A percentile compares a stretch with the other conserved stretches of the same genome.
Evolutionary conservation across 2,797 vertebrate species (phyloP).

Genomic region (Spinus olivaceus): DNA sequence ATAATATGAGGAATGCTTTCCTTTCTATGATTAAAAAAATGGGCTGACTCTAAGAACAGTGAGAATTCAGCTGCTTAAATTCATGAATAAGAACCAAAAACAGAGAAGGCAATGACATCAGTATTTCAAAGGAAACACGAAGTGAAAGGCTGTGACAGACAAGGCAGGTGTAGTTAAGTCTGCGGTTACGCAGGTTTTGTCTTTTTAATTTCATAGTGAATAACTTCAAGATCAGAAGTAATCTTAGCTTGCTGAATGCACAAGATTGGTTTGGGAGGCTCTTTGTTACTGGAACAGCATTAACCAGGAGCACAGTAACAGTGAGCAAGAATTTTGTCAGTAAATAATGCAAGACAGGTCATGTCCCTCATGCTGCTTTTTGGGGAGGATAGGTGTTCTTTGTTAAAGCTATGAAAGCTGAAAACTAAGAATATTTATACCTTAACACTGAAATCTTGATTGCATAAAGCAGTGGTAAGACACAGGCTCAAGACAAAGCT

Average conservation of each 20-base stretch:
- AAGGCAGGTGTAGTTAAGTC: not conserved
- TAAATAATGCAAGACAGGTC: not conserved
- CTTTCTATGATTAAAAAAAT: not conserved
- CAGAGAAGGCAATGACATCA: not conserved
- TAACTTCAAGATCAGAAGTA: not conserved
- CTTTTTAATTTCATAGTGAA: not conserved
- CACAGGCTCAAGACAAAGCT: not conserved
- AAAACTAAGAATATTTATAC: not conserved
- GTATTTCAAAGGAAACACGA: not conserved
- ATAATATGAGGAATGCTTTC: not conserved
- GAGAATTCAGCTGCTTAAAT: not conserved
- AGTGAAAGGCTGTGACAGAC: not conserved
- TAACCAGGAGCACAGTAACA: not conserved
- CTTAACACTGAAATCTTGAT: not conserved
- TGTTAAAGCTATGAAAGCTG: not conserved
- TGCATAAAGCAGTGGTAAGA: not conserved
- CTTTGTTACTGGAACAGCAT: not conserved
- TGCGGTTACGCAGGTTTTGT: fast-evolving
- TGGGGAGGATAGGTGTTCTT: not conserved
- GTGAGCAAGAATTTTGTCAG: not conserved
- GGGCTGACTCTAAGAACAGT: not conserved
- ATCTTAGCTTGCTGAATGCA: not conserved
- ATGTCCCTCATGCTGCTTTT: not conserved
- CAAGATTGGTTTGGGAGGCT: not conserved
- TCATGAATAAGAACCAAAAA: not conserved